Base-by-base conservation (phyloP, 2,113 vertebrate species). In the Tupaia tana region DNA sequence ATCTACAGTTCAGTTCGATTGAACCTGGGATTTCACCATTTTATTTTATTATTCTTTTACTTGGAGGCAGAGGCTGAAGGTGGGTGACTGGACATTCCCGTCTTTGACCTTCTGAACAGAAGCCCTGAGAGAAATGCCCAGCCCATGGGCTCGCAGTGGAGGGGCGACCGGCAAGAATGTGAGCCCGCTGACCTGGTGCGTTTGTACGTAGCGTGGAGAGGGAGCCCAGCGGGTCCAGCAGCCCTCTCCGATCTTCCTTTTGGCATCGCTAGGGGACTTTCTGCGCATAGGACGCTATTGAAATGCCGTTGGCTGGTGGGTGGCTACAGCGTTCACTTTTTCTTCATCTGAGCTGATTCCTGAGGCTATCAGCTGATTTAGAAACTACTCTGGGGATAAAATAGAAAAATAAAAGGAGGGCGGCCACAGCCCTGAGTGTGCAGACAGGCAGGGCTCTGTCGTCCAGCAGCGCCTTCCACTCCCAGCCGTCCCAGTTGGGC, bases 261-360 rank as follows among this genome's bases (percentile, higher is more conserved):
- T 58, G 16, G 58, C 90, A 64, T 93, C 24, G 1, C 31, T 81
- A 74, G 67, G 73, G 85, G 69, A 9, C 61, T 74, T 86, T 58
- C 13, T 3, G 14, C 25, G 74, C 70, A 58, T 82, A 79, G 58
- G 52, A 43, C 22, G 74, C 9, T 31, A 15, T 75, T 54, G 54
- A 93, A 91, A n/a, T 59, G 14, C 86, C 79, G 22, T 31, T 87
- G 95, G 54, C 25, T 85, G 54, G 59, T 69, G 61, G n/a, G 61
- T 71, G 66, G 20, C 6, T 56, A 69, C 88, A 67, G 54, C 85
- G 7, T 89, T 86, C 10, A 22, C 56, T 70, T 96, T 89, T 87
- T 83, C 56, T 73, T 93, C 67, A 82, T 81, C 14, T 31, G 61
- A 95, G 13, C 64, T 27, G 73, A 31, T 11, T 80, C 22, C 14